Base-by-base conservation (phyloP, 2,113 vertebrate genomes). In the Apus apus region DNA sequence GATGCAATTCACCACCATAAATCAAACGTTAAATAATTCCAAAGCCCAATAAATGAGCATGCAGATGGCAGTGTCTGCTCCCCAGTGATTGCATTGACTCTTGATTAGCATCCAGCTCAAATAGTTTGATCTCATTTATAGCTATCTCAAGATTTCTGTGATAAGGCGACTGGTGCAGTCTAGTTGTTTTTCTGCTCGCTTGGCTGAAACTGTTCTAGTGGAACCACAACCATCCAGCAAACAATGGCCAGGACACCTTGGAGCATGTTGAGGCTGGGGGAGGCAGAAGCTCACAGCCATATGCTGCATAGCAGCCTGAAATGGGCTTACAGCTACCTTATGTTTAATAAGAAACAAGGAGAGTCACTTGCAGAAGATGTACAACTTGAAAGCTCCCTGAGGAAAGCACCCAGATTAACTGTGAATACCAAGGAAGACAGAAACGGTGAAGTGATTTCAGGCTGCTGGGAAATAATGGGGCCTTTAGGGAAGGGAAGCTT, bases 41-140 rank as follows among this genome's bases (percentile, higher is more conserved):
- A 77, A 88, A 92, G n/a, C 36, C 79, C 76, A 72, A 6, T 74
- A 92, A 96, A 84, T 46, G 56, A 93, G 76, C 5, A 0, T 92
- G 96, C 83, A 95, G 68, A 96, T 88, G 85, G 76, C 94, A 92
- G 61, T 34, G 60, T 83, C 64, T 96, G 68, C 61, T 95, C 94
- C 76, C 90, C 88, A 72, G 88, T 61, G 92, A 50, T 8, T 82
- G 65, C 79, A 57, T 80, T 81, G 88, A 45, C 90, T 92, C 72
- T 91, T 91, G 84, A 79, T 89, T 66, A 83, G 54, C 65, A 90
- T 92, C 85, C 68, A 94, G 60, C 90, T 71, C n/a, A 32, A 86
- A 25, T 32, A 95, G 79, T 76, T 86, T 71, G 32, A 77, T 90
- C 85, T 83, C 85, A 54, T 93, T 88, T 93, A 51, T 22, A 78